Evolutionary conservation across 2,888 invertebrate species (phyloP).

Genomic region (Andrena haemorrhoa): DNA sequence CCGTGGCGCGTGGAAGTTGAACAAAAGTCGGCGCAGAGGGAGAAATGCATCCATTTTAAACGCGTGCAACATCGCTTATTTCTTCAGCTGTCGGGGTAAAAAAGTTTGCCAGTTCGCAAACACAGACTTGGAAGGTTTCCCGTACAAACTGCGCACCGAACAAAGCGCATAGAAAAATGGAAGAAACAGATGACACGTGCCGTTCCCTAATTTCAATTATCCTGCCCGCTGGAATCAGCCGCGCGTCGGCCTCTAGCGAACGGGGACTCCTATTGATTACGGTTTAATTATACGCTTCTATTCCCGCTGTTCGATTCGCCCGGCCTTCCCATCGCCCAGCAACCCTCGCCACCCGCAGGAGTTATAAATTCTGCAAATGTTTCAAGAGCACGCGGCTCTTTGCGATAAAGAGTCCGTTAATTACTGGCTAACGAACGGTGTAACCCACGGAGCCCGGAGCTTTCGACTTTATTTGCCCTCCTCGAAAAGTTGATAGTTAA

Average conservation of each 20-base stretch:
- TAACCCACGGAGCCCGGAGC: constrained; percentile 1
- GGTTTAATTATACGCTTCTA: constrained; percentile 14
- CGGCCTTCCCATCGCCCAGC: background rate
- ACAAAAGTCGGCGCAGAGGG: background rate
- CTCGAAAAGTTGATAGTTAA: constrained; percentile 46
- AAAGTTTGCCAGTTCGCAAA: too few species aligned
- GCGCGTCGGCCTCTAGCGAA: background rate
- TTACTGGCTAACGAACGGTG: constrained; percentile 51
- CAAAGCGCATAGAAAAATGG: background rate
- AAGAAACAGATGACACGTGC: background rate
- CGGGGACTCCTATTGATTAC: constrained; percentile 7
- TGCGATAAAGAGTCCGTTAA: constrained; percentile 48
- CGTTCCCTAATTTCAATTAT: background rate
- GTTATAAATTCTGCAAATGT: constrained; percentile 40
- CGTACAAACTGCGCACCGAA: too few species aligned
- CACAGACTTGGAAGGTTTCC: too few species aligned
- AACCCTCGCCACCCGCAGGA: background rate
- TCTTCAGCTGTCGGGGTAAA: too few species aligned
- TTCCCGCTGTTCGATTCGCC: background rate
- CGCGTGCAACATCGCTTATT: too few species aligned
- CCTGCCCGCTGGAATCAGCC: background rate
- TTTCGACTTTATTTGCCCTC: constrained; percentile 37
- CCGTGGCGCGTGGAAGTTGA: background rate
- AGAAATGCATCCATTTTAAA: background rate
- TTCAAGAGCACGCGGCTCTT: constrained; percentile 21